Evolutionary conservation across 2,888 invertebrate species (phyloP), one percentile per base, ranked within the genome.

Genomic region (Lochmaea capreae): DNA sequence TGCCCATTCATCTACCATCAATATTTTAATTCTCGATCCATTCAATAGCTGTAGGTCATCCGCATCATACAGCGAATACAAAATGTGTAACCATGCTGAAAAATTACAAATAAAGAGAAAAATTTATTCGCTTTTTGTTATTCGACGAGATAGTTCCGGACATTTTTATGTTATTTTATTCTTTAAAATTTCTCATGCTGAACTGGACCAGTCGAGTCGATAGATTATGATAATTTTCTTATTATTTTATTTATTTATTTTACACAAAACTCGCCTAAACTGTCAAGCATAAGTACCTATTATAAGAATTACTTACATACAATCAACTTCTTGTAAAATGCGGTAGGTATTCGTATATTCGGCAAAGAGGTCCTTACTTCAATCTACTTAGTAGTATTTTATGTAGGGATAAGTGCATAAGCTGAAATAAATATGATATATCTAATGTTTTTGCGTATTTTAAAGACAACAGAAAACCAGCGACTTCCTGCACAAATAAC

Each of bases 41-140:
- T 61, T 49, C n/a, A 66, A 66, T 54, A 12, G 26, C 63, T 52
- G 39, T 70, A 62, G 70, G 70, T 63, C 70, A 63, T 70, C 63
- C 63, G 63, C 63, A 70, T 63, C 43, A 70, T 63, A 54, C 52
- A 52, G 54, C 63, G 63, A 57, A 57, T 43, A 63, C 62, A 70
- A 42, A 14, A 10, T 16, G n/a, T 63, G 43, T 57, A 63, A 54
- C 42, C 42, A 54, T 52, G 70, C 43, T 54, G 63, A 70, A 70
- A 70, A 63, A 70, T 70, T 70, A 70, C 63, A 43, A 49, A 70
- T 70, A 70, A 54, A 70, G 42, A 39, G 63, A 63, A 69, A 61
- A 70, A 70, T 70, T 16, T 70, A 70, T 70, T 70, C 70, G 57
- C 43, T 54, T 70, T 70, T 70, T 70, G 54, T 70, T 63, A 70